phyloP scores from a whole-genome alignment of 1,140 invertebrate species.

The Episyrphus balteatus region DNA sequence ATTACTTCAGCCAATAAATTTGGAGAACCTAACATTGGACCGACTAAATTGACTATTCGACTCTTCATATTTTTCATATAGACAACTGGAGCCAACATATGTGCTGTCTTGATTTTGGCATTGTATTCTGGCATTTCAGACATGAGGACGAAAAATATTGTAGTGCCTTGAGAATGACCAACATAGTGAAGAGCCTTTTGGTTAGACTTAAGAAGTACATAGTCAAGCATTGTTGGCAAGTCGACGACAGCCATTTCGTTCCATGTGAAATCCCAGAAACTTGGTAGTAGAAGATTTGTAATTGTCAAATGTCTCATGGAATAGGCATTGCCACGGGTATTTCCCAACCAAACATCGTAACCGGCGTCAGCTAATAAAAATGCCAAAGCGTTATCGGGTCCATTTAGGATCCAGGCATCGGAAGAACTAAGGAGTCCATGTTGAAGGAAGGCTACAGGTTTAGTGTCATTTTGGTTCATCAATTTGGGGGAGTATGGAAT shows the following conservation, averaged over 20 bases:
- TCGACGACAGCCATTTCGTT: conserved; percentile 59
- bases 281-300: conserved; percentile 16
- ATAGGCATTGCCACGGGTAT: too few species aligned
- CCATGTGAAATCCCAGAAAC: conserved; percentile 48
- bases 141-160: too few species aligned
- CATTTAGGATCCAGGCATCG: conserved; percentile 20
- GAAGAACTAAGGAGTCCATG: conserved; percentile 21
- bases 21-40: conserved; percentile 14
- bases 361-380: too few species aligned
- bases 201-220: conserved; percentile 45
- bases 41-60: conserved; percentile 23
- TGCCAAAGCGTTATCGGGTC: conserved; percentile 15
- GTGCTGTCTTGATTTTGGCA: conserved; percentile 39
- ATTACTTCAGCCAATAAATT: too few species aligned
- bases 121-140: conserved; percentile 47
- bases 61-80: conserved; percentile 31
- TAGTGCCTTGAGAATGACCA: conserved; percentile 51
- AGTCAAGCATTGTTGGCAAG: conserved; percentile 56
- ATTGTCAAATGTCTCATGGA: conserved; percentile 24
- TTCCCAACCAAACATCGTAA: too few species aligned
- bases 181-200: conserved; percentile 47
- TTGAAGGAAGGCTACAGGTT: conserved; percentile 19
- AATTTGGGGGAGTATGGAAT: conserved; percentile 34
- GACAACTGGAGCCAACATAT: conserved; percentile 49
- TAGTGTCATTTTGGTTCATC: conserved; percentile 5